Evolutionary conservation across 2,797 vertebrate genomes (phyloP).

Genomic region (Leptoclinus maculatus): DNA sequence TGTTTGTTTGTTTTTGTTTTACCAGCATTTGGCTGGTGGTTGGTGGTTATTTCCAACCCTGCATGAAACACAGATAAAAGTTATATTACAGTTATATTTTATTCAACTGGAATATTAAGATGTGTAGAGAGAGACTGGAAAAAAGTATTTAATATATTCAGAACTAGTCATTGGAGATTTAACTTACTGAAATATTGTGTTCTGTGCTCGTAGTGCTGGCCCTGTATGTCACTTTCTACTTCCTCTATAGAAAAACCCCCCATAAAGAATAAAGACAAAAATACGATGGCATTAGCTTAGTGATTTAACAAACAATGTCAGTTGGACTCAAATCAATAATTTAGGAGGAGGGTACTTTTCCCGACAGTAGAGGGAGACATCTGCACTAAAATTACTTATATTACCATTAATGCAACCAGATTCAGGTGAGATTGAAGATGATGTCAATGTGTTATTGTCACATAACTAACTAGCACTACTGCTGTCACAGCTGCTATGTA

Average conservation of each 20-base stretch:
- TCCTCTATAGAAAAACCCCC: background rate
- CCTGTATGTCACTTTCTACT: background rate
- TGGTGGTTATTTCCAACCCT: background rate
- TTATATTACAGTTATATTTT: background rate
- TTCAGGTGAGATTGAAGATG: background rate
- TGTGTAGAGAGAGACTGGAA: background rate
- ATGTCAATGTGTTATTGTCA: background rate
- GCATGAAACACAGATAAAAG: background rate
- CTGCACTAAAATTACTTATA: constrained; percentile 1
- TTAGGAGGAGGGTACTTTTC: background rate
- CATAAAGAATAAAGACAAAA: background rate
- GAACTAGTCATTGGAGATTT: background rate
- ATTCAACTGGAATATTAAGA: background rate
- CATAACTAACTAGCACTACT: background rate
- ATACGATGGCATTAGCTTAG: background rate
- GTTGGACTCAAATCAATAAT: background rate
- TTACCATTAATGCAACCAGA: background rate
- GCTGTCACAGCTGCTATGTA: background rate
- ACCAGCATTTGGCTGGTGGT: background rate
- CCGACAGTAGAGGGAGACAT: constrained; percentile 63
- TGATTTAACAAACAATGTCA: background rate
- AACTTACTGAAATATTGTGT: background rate
- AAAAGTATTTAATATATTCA: background rate
- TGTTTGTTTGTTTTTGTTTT: background rate
- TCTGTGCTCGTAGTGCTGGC: background rate